A percentile compares a stretch with the other conserved stretches of the same genome.
These are phyloP conservation scores for Drosophila funebris DNA, from an alignment of 1,140 invertebrate species.

Conservation along the genomic window DNA sequence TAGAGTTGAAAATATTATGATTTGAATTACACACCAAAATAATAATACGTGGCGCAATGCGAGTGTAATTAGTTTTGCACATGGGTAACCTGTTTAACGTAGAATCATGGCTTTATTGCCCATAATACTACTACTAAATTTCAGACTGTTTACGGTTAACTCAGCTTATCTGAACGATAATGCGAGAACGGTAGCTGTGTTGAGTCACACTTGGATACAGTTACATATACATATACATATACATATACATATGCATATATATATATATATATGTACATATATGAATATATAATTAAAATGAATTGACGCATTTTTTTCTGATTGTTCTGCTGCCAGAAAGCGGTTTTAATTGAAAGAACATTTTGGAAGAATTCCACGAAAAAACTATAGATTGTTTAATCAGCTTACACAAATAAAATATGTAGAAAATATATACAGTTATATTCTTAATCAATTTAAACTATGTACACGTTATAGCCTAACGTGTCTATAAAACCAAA, in stretches of 20 bases:
- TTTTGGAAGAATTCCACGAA: too few relatives aligned
- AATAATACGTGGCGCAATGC: neutral
- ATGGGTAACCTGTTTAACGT: neutral
- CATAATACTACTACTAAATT: constrained; percentile 8
- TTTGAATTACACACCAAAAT: neutral
- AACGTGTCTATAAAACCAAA: too few relatives aligned
- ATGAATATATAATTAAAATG: too few relatives aligned
- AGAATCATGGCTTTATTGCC: constrained; percentile 1
- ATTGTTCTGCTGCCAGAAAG: too few relatives aligned
- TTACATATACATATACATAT: neutral
- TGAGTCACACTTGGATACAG: neutral
- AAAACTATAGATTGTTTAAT: too few relatives aligned
- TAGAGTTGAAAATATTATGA: neutral
- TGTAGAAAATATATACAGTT: too few relatives aligned
- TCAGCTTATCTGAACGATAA: constrained; percentile 3
- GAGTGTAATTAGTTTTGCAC: neutral
- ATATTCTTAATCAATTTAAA: too few relatives aligned
- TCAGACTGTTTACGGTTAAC: neutral
- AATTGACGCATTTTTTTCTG: too few relatives aligned
- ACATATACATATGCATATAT: neutral
- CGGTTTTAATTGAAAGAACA: too few relatives aligned
- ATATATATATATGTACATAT: too few relatives aligned
- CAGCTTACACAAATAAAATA: too few relatives aligned
- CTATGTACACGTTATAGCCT: too few relatives aligned
- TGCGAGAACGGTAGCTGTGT: neutral